A percentile compares a stretch with the other conserved stretches of the same genome.
Conservation (phyloP, 1,140 invertebrate genomes). For the Nasonia vitripennis region DNA sequence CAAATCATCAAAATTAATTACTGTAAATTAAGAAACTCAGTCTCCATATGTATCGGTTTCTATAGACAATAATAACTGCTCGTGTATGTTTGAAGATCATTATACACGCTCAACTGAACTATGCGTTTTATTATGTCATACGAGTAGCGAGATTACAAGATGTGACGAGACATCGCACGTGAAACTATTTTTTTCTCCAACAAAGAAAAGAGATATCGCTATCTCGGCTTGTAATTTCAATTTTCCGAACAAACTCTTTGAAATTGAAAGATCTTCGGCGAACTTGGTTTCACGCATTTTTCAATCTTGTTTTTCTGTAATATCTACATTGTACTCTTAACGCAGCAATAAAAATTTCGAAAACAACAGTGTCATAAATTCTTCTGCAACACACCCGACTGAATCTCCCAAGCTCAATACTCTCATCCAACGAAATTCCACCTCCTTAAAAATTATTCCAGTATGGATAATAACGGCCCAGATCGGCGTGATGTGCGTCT, state of each 20-base stretch:
- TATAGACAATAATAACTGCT: too few relatives aligned
- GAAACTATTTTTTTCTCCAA: background rate
- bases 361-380: too few relatives aligned
- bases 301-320: too few relatives aligned
- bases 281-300: too few relatives aligned
- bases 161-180: background rate
- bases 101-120: background rate
- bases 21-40: too few relatives aligned
- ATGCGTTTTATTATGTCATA: background rate
- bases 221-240: background rate
- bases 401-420: too few relatives aligned
- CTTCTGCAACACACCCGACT: too few relatives aligned
- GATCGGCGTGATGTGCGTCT: constrained; percentile 68
- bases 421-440: background rate
- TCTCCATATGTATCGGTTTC: too few relatives aligned
- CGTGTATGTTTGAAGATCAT: background rate
- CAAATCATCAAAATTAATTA: too few relatives aligned
- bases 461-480: constrained; percentile 64
- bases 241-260: background rate
- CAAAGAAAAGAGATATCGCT: background rate
- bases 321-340: too few relatives aligned
- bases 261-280: too few relatives aligned
- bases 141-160: background rate
- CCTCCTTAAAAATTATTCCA: constrained; percentile 47
- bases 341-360: too few relatives aligned